A percentile compares a stretch with the other conserved stretches of the same genome.
Conservation (phyloP, 2,888 invertebrate genomes). For the Drosophila borealis region DNA sequence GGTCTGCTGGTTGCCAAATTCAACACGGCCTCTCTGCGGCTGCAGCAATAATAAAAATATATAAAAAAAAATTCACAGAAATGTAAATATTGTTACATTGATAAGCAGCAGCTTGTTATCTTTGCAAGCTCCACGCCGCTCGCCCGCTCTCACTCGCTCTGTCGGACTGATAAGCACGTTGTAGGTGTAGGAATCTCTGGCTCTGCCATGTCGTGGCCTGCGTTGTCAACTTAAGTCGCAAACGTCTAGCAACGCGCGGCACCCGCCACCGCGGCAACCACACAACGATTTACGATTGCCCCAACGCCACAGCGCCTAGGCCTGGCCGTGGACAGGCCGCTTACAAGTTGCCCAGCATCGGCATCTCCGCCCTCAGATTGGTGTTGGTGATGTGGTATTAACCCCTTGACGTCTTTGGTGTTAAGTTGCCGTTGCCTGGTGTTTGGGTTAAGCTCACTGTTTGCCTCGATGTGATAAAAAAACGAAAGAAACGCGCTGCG, state of each 20-base stretch:
- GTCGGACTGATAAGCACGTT: slow-evolving; percentile 32
- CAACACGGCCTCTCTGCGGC: slow-evolving; percentile 18
- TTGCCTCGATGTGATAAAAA: slow-evolving; percentile 70
- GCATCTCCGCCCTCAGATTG: slow-evolving; percentile 9
- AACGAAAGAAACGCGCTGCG: slow-evolving; percentile 41
- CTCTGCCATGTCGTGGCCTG: slow-evolving; percentile 24
- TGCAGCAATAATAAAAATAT: slow-evolving; percentile 44
- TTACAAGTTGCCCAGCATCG: slow-evolving; percentile 47
- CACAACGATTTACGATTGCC: slow-evolving; percentile 62
- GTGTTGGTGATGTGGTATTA: slow-evolving; percentile 66
- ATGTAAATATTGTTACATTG: slow-evolving; percentile 81
- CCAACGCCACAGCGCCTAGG: slow-evolving; percentile 20
- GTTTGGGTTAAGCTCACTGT: slow-evolving; percentile 81
- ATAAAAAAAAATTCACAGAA: slow-evolving; percentile 58
- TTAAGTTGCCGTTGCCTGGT: slow-evolving; percentile 78
- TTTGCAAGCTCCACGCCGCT: slow-evolving; percentile 31
- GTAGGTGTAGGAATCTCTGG: slow-evolving; percentile 47
- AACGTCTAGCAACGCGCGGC: slow-evolving; percentile 24
- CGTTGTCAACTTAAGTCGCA: slow-evolving; percentile 63
- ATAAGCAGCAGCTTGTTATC: slow-evolving; percentile 58
- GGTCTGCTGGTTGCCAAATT: slow-evolving; percentile 55
- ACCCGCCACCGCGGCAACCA: slow-evolving; percentile 30
- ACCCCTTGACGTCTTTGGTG: slow-evolving; percentile 77
- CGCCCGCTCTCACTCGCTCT: slow-evolving; percentile 9
- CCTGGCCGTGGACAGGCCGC: slow-evolving; percentile 1